Percentiles rank a stretch among this genome's conserved stretches.
phyloP scores from a whole-genome alignment of 2,888 invertebrate species.

The Drosophila nr. fundita region DNA sequence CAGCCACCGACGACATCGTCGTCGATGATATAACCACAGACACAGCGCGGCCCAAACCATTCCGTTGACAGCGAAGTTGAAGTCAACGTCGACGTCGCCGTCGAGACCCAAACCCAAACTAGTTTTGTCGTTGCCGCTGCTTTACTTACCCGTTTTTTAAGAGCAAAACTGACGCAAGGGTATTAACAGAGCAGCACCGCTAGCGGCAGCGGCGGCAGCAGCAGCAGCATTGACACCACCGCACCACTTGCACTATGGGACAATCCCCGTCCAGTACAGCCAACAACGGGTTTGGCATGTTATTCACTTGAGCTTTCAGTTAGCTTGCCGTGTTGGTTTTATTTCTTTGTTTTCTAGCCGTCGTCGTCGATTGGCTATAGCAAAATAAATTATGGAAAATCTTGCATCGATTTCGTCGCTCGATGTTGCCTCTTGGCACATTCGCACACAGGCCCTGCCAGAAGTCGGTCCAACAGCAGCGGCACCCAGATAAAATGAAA shows the following conservation, averaged over 20 bases:
- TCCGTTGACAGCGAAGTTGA: slow-evolving; percentile 60
- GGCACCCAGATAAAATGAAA: slow-evolving; percentile 67
- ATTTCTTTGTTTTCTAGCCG: slow-evolving; percentile 34
- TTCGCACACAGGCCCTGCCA: slow-evolving; percentile 67
- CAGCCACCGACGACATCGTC: slow-evolving; percentile 44
- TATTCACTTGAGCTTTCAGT: slow-evolving; percentile 43
- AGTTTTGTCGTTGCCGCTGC: slow-evolving; percentile 57
- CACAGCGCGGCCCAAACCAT: slow-evolving; percentile 60
- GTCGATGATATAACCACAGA: slow-evolving; percentile 66
- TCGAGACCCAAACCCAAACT: slow-evolving; percentile 52
- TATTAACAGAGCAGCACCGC: slow-evolving; percentile 47
- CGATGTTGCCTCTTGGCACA: slow-evolving; percentile 55
- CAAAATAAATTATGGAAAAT: slow-evolving; percentile 69
- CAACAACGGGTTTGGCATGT: slow-evolving; percentile 75
- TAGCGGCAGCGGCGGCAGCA: not conserved
- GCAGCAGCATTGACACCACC: slow-evolving; percentile 17
- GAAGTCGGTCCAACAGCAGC: slow-evolving; percentile 57
- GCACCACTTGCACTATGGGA: slow-evolving; percentile 46
- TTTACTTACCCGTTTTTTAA: slow-evolving; percentile 71
- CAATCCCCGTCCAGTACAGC: slow-evolving; percentile 28
- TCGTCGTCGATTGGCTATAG: slow-evolving; percentile 47
- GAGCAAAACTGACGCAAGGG: slow-evolving; percentile 79
- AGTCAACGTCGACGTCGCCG: slow-evolving; percentile 6
- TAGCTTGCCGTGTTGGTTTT: slow-evolving; percentile 12
- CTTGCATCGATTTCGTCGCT: slow-evolving; percentile 65